Conservation (phyloP, 2,113 vertebrate genomes). For the Aythya baeri region DNA sequence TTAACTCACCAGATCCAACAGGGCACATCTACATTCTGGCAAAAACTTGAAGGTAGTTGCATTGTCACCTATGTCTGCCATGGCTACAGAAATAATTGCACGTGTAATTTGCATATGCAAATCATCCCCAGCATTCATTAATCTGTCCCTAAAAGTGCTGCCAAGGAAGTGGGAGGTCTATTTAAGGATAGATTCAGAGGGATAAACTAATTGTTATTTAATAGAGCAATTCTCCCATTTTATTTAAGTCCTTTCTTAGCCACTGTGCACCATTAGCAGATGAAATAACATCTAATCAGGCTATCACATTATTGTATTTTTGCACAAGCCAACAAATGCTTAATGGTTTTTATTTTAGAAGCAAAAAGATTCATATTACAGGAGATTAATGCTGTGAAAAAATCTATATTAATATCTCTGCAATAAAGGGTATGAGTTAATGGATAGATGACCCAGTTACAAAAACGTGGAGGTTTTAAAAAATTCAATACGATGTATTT, state of each 20-base stretch:
- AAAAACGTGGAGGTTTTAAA: constrained; percentile 17
- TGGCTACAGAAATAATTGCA: constrained; percentile 51
- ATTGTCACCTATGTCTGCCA: constrained; percentile 24
- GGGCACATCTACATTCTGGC: constrained; percentile 46
- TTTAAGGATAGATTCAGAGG: constrained; percentile 1
- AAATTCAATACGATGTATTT: constrained; percentile 48
- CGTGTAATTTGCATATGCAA: constrained; percentile 51
- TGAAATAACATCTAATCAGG: constrained; percentile 61
- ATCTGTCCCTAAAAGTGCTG: constrained; percentile 52
- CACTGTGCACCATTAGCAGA: constrained; percentile 55
- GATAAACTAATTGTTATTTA: constrained; percentile 46
- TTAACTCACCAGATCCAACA: not conserved
- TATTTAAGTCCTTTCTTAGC: constrained; percentile 5
- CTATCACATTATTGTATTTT: constrained; percentile 56
- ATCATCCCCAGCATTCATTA: constrained; percentile 30
- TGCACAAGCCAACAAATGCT: constrained; percentile 43
- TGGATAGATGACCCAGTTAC: constrained; percentile 69
- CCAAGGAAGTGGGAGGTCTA: constrained; percentile 36
- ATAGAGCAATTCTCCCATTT: not conserved
- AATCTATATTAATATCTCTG: constrained; percentile 59
- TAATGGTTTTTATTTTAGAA: constrained; percentile 56
- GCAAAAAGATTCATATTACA: constrained; percentile 39
- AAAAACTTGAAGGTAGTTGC: constrained; percentile 33
- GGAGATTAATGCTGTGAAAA: constrained; percentile 51
- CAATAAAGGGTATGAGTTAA: constrained; percentile 52